A percentile compares a stretch with the other conserved stretches of the same genome.
phyloP scores from a whole-genome alignment of 2,797 vertebrate species.

The Smutsia gigantea region DNA sequence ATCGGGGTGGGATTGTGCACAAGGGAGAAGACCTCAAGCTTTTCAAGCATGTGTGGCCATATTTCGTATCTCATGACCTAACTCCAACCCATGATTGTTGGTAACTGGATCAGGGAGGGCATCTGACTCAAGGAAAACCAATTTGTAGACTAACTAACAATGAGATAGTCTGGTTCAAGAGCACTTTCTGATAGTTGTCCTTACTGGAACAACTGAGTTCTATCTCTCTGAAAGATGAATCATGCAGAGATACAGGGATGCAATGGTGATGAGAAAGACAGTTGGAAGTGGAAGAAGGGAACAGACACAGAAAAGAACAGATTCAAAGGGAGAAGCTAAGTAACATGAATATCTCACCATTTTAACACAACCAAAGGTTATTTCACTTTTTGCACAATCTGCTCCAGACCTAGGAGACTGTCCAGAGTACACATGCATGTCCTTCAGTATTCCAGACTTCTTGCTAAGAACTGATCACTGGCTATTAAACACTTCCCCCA shows the following conservation, averaged over 20 bases:
- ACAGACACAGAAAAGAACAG: background rate
- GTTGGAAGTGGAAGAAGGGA: background rate
- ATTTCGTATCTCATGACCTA: slow-evolving; percentile 35
- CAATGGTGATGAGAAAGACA: background rate
- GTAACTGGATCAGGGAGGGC: background rate
- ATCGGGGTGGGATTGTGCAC: too few relatives aligned
- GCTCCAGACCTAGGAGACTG: background rate
- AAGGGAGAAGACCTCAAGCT: background rate
- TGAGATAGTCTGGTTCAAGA: slow-evolving; percentile 35
- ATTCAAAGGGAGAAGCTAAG: background rate
- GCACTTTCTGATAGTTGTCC: background rate
- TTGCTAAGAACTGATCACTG: background rate
- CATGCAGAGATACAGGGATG: background rate
- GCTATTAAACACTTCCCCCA: slow-evolving; percentile 8
- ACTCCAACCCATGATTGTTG: background rate
- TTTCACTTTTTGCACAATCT: slow-evolving; percentile 22
- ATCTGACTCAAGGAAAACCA: background rate
- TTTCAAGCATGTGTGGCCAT: background rate
- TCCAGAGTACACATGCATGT: background rate
- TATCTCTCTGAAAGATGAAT: slow-evolving; percentile 31
- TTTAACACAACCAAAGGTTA: background rate
- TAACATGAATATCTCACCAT: background rate
- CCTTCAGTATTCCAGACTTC: background rate
- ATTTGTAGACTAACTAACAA: background rate
- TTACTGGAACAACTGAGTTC: background rate